Percentiles rank a stretch among this genome's conserved stretches.
phyloP scores from a whole-genome alignment of 1,140 invertebrate genomes.

The Neocloeon triangulifer region DNA sequence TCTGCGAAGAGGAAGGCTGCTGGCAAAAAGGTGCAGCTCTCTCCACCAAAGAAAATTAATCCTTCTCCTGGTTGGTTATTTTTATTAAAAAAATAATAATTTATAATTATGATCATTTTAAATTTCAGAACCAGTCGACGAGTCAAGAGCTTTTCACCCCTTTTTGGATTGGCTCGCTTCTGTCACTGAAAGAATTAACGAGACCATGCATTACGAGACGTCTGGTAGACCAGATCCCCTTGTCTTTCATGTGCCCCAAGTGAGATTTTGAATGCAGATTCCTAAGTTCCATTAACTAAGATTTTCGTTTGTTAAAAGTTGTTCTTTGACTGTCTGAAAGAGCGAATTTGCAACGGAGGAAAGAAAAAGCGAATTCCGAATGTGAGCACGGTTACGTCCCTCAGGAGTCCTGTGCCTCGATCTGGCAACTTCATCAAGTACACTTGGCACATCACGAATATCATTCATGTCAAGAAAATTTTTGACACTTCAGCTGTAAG shows the following conservation, averaged over 20 bases:
- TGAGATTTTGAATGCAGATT: constrained; percentile 11
- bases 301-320: too few species aligned
- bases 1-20: too few species aligned
- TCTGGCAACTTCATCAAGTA: constrained; percentile 49
- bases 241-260: constrained; percentile 43
- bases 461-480: constrained; percentile 48
- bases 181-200: constrained; percentile 54
- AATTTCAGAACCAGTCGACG: constrained; percentile 15
- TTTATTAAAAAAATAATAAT: too few species aligned
- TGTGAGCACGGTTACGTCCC: constrained; percentile 26
- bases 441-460: constrained; percentile 51
- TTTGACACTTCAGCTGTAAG: constrained; percentile 44
- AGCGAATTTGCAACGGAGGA: constrained; percentile 35
- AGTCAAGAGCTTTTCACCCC: constrained; percentile 18
- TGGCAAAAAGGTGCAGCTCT: too few species aligned
- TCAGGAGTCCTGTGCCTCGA: constrained; percentile 36
- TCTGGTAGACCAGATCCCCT: constrained; percentile 44
- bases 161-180: constrained; percentile 48
- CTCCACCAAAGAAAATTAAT: too few species aligned
- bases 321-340: constrained; percentile 47
- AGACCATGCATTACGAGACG: constrained; percentile 56
- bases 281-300: too few species aligned
- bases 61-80: too few species aligned
- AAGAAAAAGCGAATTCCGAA: constrained; percentile 46
- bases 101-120: neutral